Evolutionary conservation across 2,113 vertebrate genomes (phyloP).

Genomic region (Tautogolabrus adspersus): DNA sequence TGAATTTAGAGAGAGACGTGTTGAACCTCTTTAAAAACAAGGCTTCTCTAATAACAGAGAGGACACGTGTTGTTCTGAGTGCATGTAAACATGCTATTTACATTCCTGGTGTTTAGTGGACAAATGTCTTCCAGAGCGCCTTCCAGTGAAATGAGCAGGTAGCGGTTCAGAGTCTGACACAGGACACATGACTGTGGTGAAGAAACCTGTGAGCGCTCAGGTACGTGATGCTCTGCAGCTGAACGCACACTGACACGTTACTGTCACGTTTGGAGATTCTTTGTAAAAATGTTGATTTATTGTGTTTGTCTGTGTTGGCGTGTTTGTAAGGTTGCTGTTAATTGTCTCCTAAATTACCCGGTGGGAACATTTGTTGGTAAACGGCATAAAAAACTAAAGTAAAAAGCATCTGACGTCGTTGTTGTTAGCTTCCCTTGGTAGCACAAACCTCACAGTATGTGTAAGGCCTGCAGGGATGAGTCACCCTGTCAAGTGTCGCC

Average conservation of each 20-base stretch:
- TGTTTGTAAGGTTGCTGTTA: neutral
- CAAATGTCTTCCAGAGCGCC: constrained; percentile 32
- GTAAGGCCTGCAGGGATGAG: constrained; percentile 3
- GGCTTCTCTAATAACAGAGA: constrained; percentile 19
- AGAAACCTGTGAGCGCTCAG: constrained; percentile 29
- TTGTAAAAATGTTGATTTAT: neutral
- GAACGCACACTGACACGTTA: neutral
- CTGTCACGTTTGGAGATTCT: too few species aligned
- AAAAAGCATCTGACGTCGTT: neutral
- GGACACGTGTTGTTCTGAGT: constrained; percentile 9
- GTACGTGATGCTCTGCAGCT: neutral
- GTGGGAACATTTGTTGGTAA: constrained; percentile 9
- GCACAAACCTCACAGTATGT: neutral
- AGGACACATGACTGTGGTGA: constrained; percentile 23
- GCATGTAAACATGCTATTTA: constrained; percentile 49
- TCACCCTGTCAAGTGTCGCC: constrained; percentile 7
- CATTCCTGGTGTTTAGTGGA: constrained; percentile 53
- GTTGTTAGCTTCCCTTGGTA: neutral
- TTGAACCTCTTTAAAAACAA: constrained; percentile 17
- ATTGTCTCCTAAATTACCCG: neutral
- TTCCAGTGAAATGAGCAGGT: constrained; percentile 42
- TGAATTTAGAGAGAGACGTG: constrained; percentile 6
- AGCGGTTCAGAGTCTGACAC: constrained; percentile 29
- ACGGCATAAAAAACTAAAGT: neutral
- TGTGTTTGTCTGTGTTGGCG: neutral